These are phyloP conservation scores for Ptilonorhynchus violaceus DNA, from an alignment of 2,113 vertebrate species.

Conservation along the genomic window DNA sequence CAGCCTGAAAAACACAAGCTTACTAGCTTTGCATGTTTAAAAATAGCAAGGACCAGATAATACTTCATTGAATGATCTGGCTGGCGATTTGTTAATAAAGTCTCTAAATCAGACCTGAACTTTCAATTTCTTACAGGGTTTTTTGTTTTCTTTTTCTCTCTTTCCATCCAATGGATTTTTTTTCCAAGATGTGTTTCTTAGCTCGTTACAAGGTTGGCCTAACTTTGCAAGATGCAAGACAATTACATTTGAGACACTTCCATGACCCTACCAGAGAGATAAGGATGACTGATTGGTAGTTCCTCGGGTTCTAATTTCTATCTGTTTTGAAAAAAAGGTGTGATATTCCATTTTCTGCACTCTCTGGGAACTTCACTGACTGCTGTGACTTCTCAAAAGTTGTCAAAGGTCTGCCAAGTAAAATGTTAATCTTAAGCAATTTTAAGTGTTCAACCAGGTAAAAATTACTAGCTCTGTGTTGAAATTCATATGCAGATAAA, in stretches of 20 bases:
- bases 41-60: not conserved
- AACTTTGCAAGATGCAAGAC: not conserved
- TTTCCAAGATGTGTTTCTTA: not conserved
- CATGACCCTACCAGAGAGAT: not conserved
- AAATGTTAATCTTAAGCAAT: not conserved
- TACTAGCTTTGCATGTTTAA: not conserved
- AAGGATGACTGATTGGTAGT: not conserved
- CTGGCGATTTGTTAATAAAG: not conserved
- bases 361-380: not conserved
- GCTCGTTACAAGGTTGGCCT: not conserved
- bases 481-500: not conserved
- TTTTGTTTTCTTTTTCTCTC: not conserved
- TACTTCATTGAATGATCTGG: not conserved
- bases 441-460: not conserved
- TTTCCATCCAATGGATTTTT: not conserved
- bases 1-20: not conserved
- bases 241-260: not conserved
- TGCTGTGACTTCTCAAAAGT: not conserved
- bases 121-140: not conserved
- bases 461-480: not conserved
- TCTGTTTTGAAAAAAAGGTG: not conserved
- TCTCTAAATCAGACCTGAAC: not conserved
- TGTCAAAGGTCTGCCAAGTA: not conserved
- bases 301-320: not conserved
- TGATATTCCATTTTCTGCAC: not conserved